A percentile compares a stretch with the other conserved stretches of the same genome.
Conservation (phyloP, 2,797 vertebrate species). For the Pyrrhura leucotis region DNA sequence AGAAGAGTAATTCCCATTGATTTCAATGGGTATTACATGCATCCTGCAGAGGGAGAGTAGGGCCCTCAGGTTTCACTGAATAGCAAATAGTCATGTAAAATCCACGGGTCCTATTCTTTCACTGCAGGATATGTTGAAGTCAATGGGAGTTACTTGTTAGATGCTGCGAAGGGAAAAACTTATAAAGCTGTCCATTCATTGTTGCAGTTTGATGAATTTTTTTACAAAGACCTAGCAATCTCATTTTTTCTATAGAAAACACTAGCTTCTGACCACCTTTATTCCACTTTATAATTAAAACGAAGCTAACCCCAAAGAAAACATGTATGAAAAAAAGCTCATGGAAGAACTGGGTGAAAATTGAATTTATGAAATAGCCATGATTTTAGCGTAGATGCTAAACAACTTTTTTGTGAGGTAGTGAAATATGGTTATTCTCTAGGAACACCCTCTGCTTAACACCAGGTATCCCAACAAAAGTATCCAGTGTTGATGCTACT, state of each 20-base stretch:
- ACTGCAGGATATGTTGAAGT: slow-evolving; percentile 56
- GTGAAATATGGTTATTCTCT: not conserved
- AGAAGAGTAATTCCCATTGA: slow-evolving; percentile 39
- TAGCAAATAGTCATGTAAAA: slow-evolving; percentile 56
- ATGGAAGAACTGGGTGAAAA: not conserved
- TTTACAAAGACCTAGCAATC: not conserved
- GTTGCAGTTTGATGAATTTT: not conserved
- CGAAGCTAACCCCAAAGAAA: not conserved
- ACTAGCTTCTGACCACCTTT: not conserved
- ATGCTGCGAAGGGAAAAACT: slow-evolving; percentile 26
- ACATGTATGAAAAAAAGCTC: not conserved
- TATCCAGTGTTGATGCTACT: not conserved
- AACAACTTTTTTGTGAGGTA: not conserved
- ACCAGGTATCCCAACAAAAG: not conserved
- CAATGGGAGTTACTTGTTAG: slow-evolving; percentile 58
- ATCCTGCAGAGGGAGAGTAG: slow-evolving; percentile 49
- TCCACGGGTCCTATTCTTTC: slow-evolving; percentile 37
- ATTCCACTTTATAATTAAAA: not conserved
- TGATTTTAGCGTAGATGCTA: not conserved
- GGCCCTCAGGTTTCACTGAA: slow-evolving; percentile 47
- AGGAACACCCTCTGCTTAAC: not conserved
- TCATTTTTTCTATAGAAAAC: not conserved
- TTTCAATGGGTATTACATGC: slow-evolving; percentile 56
- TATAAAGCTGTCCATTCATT: not conserved
- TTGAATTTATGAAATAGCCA: not conserved